Evolutionary conservation across 2,113 vertebrate genomes (phyloP).

Genomic region (Archilochus colubris): DNA sequence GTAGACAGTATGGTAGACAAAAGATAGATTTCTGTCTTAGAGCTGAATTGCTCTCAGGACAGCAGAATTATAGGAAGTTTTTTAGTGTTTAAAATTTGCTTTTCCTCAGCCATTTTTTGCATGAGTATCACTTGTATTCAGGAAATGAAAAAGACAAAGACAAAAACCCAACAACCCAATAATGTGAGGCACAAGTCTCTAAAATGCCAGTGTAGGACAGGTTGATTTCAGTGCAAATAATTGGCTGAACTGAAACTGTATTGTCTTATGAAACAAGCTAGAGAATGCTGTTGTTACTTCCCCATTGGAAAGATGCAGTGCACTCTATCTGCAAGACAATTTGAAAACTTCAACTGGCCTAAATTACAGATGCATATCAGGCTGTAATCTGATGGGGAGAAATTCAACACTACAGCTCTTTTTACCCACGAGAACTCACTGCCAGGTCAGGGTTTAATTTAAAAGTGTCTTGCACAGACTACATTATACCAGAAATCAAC

Average conservation of each 20-base stretch:
- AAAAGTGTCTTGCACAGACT: neutral
- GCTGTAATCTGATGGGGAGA: conserved; percentile 12
- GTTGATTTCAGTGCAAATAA: neutral
- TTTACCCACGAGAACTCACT: neutral
- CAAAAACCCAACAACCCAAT: too few relatives aligned
- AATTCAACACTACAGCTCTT: neutral
- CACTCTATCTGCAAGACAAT: neutral
- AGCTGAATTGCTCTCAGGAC: neutral
- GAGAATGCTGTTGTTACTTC: neutral
- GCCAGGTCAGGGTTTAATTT: neutral
- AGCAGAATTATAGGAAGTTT: neutral
- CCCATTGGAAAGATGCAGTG: accelerated
- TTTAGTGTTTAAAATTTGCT: neutral
- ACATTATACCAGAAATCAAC: neutral
- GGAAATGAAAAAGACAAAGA: neutral
- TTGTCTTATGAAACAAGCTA: neutral
- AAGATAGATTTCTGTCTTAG: neutral
- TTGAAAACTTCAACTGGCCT: neutral
- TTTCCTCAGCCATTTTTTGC: neutral
- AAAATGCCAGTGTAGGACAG: neutral
- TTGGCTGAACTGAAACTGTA: neutral
- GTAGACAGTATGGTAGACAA: neutral
- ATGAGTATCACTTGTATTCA: neutral
- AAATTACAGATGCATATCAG: neutral
- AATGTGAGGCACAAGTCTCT: neutral